Evolutionary conservation across 2,797 vertebrate species (phyloP), one percentile per base, ranked within the genome.

Genomic region (Aldrovandia affinis): DNA sequence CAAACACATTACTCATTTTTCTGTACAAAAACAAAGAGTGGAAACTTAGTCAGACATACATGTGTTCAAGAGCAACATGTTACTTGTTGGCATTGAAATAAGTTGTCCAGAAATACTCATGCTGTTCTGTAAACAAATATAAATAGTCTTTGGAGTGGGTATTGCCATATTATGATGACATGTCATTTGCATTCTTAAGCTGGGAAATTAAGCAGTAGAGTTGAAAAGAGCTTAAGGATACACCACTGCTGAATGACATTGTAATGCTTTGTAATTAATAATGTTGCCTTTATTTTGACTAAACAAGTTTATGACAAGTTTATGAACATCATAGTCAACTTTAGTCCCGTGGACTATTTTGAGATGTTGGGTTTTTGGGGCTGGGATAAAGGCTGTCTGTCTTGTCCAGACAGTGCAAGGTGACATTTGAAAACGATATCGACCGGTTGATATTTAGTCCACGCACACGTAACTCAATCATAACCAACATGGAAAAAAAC

Each of bases 401-500:
- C 3, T 7, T 39, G 33, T 39, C 33, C 33, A 73, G 36, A 14
- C 33, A 9, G 36, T 73, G 36, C 68, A 73, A 42, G 6, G 10
- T 33, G 30, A 36, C n/a, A 8, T 63, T 68, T 68, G 28, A 33
- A 33, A 68, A 68, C 63, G 2, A 22, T 73, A 42, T 39, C 36
- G 5, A 10, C 61, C 14, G 33, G 68, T 73, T 39, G 15, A 28
- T 42, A 39, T 30, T 73, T 39, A 2, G 1, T 33, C n/a, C 9
- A 0, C 20, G 1, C 68, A 73, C 33, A 15, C 0, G 5, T 18
- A 73, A 39, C 68, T 18, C 15, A 89, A 90, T 89, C 79, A 87
- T 88, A 89, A 86, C 78, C 33, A 90, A 88, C 12, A 28, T 81
- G 83, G 30, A 30, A 39, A 14, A 52, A 61, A 82, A 78, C 84